Percentiles rank a stretch among this genome's conserved stretches.
Conservation (phyloP, 1,140 invertebrate genomes). For the Archivesica marissinica region DNA sequence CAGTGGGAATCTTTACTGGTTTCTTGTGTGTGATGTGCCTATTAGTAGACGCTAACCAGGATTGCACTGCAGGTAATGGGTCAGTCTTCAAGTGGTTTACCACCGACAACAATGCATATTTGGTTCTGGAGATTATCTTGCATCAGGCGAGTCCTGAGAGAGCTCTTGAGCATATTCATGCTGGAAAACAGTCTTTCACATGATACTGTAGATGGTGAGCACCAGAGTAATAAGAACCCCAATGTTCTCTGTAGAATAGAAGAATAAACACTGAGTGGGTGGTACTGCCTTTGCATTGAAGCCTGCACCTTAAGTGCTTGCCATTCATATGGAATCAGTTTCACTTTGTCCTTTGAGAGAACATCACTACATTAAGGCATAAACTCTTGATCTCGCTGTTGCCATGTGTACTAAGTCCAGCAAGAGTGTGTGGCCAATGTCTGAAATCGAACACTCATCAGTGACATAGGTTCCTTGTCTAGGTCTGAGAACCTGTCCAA, state of each 20-base stretch:
- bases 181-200: conserved; percentile 30
- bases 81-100: neutral
- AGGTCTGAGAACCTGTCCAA: conserved; percentile 4
- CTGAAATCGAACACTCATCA: conserved; percentile 29
- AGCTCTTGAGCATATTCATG: conserved; percentile 6
- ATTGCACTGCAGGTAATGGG: neutral
- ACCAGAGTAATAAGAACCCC: neutral
- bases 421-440: conserved; percentile 37
- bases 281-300: conserved; percentile 15
- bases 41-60: neutral
- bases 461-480: neutral
- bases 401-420: conserved; percentile 32
- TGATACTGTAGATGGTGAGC: conserved; percentile 1
- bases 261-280: neutral
- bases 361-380: neutral
- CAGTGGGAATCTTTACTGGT: neutral
- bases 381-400: neutral
- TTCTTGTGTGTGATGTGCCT: neutral
- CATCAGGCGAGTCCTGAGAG: neutral
- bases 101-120: neutral
- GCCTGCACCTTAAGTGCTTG: conserved; percentile 17
- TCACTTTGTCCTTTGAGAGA: too few relatives aligned
- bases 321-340: conserved; percentile 18
- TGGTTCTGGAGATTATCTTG: conserved; percentile 14
- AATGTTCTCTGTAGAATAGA: neutral